Evolutionary conservation across 2,797 vertebrate genomes (phyloP), one percentile per base, ranked within the genome.

Genomic region (Platyrinchus mystaceus): DNA sequence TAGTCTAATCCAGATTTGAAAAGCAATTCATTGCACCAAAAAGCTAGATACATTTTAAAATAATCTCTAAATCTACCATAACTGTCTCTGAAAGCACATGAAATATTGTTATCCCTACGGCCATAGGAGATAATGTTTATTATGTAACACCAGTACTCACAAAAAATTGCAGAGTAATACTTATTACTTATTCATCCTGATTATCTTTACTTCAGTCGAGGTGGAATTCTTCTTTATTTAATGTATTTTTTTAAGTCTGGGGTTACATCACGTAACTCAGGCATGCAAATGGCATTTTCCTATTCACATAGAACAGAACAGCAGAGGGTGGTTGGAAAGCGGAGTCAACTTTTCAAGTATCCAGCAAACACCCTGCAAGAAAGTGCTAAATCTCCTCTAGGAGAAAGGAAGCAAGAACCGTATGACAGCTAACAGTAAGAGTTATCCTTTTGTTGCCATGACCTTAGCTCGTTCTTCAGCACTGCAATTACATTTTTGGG

Each of bases 51-150:
- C 3, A 39, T 91, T 87, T 86, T 66, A 53, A 62, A 95, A 91
- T 93, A 94, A 95, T 95, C 92, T 95, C 76, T 92, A 95, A 95
- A 95, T 93, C 89, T 93, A 91, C 73, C 47, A 93, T 63, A 85
- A 92, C 59, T 74, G 37, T n/a, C 71, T 94, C 83, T 74, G 87
- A 89, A 94, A 96, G 44, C 34, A 82, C 73, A 70, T 30, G 17
- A 68, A 80, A 66, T 58, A 32, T 36, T 59, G 49, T 90, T 87
- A 95, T 88, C 82, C 79, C 86, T 79, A 86, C 17, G 86, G 79
- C 66, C 83, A 71, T 36, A 73, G n/a, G 2, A 93, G 44, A 86
- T 89, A 83, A 91, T 19, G 20, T 77, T 93, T 79, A 43, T 91
- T 90, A 94, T 34, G 55, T 67, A 96, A 91, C 67, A 81, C 36